These are phyloP conservation scores for Cloeon dipterum DNA, from an alignment of 2,888 invertebrate species.

Conservation along the genomic window DNA sequence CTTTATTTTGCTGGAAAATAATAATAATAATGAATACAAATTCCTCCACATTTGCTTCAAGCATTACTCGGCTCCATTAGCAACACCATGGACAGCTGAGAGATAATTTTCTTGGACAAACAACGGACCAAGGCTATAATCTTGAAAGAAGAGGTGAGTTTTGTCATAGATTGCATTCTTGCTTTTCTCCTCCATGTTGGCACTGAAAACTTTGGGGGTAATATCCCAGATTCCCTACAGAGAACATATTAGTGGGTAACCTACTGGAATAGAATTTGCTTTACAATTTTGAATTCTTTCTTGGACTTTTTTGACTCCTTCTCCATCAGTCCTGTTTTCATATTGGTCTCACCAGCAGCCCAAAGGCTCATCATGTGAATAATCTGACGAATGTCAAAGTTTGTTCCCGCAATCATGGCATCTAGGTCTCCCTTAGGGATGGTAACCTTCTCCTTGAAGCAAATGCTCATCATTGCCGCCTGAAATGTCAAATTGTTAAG, in stretches of 20 bases:
- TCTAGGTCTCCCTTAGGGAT: slow-evolving; percentile 50
- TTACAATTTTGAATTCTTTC: slow-evolving; percentile 66
- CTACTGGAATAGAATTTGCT: not conserved
- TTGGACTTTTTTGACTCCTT: slow-evolving; percentile 32
- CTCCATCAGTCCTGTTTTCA: slow-evolving; percentile 27
- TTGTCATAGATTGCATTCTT: slow-evolving; percentile 58
- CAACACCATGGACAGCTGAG: slow-evolving; percentile 39
- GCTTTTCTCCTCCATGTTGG: slow-evolving; percentile 55
- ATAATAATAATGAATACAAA: slow-evolving; percentile 3
- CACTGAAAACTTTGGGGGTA: slow-evolving; percentile 64
- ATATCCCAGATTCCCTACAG: slow-evolving; percentile 81
- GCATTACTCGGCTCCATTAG: not conserved
- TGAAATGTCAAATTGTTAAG: slow-evolving; percentile 23
- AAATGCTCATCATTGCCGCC: slow-evolving; percentile 78
- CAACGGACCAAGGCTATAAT: slow-evolving; percentile 86
- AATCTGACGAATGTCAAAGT: slow-evolving; percentile 84
- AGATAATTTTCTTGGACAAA: slow-evolving; percentile 97
- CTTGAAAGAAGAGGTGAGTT: slow-evolving; percentile 83
- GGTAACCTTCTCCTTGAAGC: slow-evolving; percentile 73
- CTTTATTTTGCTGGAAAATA: slow-evolving; percentile 18
- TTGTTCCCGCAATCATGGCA: slow-evolving; percentile 65
- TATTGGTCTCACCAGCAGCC: slow-evolving; percentile 29
- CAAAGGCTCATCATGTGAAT: slow-evolving; percentile 74
- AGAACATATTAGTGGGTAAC: not conserved
- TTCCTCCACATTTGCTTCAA: slow-evolving; percentile 1